Base-by-base conservation (phyloP, 2,888 invertebrate genomes). In the Cheilosia grossa region DNA sequence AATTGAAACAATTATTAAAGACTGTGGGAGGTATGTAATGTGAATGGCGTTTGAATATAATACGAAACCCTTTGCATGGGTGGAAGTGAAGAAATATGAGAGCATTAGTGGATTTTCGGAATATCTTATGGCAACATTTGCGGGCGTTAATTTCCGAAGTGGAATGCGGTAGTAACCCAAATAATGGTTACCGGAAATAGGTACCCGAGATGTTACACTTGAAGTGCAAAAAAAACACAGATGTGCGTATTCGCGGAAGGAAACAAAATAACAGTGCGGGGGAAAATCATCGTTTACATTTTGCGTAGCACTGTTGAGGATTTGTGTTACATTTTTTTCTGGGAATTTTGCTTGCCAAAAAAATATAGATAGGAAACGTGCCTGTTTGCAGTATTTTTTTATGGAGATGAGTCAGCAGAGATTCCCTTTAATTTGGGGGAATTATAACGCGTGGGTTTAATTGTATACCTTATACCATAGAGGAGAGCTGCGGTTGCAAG, bases 1-100 rank as follows among this genome's bases (percentile, higher is more conserved):
- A 69, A 79, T 83, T 83, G 69, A 79, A 83, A 79, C 74, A 69
- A 83, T 79, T 83, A 79, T 79, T 63, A 83, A 74, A 64, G 47
- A 58, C 19, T 63, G 10, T 40, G 13, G 37, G 7, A n/a, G n/a
- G 13, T 21, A 4, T n/a, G 47, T 13, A 24, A 15, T 17, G 27
- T 9, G 21, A 1, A 21, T 7, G 10, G 2, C 24, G 13, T 61
- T 17, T 59, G n/a, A 51, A 63, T 42, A 3, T 24, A 24, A n/a
- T 51, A 47, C 9, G 9, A 47, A 47, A 44, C 6, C n/a, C 44
- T n/a, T 44, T 66, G 63, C 21, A 15, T 30, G 63, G 63, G 13
- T n/a, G 69, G 24, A 42, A 64, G 58, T 21, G 56, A 63, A 63
- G 61, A 69, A 74, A 63, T 69, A 73, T 78, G 72, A 56, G 44